Conservation (phyloP, 1,140 invertebrate genomes). For the Copidosoma floridanum region DNA sequence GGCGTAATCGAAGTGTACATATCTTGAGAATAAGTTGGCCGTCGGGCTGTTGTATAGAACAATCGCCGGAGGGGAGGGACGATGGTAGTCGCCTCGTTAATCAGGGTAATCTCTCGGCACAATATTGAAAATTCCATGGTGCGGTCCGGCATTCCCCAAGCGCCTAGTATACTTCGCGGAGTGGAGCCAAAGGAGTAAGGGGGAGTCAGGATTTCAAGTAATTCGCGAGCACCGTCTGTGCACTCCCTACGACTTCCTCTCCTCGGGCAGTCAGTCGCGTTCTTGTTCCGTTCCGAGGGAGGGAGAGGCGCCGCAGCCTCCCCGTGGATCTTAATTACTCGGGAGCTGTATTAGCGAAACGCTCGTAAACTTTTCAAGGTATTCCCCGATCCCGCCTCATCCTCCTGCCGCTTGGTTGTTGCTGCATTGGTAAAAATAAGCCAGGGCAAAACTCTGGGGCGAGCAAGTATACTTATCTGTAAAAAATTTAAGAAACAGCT, state of each 20-base stretch:
- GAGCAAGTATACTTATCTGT: constrained; percentile 7
- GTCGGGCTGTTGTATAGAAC: no score
- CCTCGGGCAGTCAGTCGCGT: not conserved
- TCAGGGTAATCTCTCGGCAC: constrained; percentile 31
- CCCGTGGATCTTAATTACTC: constrained; percentile 18
- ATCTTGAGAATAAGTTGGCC: no score
- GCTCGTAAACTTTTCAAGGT: not conserved
- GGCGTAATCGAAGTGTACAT: no score
- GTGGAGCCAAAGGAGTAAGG: constrained; percentile 16
- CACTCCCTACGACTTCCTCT: constrained; percentile 11
- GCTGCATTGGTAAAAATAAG: not conserved
- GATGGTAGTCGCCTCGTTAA: constrained; percentile 31
- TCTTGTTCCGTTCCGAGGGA: not conserved
- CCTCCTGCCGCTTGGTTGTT: not conserved
- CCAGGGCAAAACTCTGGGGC: not conserved
- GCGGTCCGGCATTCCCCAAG: constrained; percentile 19
- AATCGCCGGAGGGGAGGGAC: no score
- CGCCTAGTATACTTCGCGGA: not conserved
- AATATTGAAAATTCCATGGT: constrained; percentile 40
- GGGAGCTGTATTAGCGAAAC: no score
- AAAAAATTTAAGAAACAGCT: not conserved
- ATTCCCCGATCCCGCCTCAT: no score
- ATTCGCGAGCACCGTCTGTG: constrained; percentile 29
- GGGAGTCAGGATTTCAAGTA: constrained; percentile 36
- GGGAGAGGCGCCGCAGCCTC: not conserved